Evolutionary conservation across 1,140 invertebrate species (phyloP), one percentile per base, ranked within the genome.

Genomic region (Pararge aegeria): DNA sequence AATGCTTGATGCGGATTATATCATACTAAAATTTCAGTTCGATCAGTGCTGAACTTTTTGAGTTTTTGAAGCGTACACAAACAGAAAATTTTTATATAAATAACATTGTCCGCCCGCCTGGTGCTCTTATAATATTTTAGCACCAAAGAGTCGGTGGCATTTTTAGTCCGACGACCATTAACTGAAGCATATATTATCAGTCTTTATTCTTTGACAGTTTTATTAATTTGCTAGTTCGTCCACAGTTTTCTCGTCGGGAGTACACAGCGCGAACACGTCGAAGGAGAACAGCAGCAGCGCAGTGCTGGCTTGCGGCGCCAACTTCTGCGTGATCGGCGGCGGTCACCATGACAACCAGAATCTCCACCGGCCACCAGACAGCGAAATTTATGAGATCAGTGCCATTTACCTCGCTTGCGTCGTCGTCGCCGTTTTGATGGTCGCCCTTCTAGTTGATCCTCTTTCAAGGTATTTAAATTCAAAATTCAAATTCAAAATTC

Each of bases 361-460:
- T 74, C 82, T 97, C 42, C 91, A 94, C 67, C 88, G 95, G 30
- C 96, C 96, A 1, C 94, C 94, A 42, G 94, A 96, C 80, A 92
- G 93, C 42, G 95, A 97, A 90, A 95, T 97, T 79, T 96, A 95
- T 84, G 95, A 95, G 75, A 95, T 98, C 73, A 94, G 95, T 20
- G 94, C 95, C 53, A 97, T 99, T 65, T 98, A 98, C 83, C 90
- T 98, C 16, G 94, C 93, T 0, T 98, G 96, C 77, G 95, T 98
- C 13, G 75, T 97, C 20, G 87, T 97, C 1, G 97, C 97, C 1
- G 94, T 97, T 0, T 89, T 96, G 20, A 94, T 98, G 66, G 94
- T 99, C 38, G 95, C 94, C 1, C 75, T 97, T 4, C 94, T 98
- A 53, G 93, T 99, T 19, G 97, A 99, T 90, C 95, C 97, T 6